Percentiles rank a stretch among this genome's conserved stretches.
Conservation (phyloP, 2,113 vertebrate species). For the Chloropsis hardwickii region DNA sequence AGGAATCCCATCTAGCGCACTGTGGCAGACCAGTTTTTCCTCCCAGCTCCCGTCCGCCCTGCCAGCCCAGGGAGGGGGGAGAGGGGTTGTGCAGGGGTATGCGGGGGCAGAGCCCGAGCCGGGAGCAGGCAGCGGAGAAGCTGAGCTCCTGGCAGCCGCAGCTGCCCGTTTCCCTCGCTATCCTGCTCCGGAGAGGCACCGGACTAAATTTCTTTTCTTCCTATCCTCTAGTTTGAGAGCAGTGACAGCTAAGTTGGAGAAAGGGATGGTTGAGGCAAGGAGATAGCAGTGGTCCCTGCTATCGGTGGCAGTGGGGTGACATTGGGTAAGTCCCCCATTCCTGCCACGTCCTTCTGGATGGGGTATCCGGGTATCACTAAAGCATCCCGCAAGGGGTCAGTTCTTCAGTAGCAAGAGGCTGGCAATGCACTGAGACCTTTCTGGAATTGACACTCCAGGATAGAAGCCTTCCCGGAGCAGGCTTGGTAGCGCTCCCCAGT, state of each 20-base stretch:
- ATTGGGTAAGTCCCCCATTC: neutral
- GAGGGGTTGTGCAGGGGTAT: neutral
- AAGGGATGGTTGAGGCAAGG: neutral
- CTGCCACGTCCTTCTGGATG: neutral
- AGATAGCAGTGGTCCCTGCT: neutral
- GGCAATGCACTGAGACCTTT: neutral
- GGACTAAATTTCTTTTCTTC: neutral
- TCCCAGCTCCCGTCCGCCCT: neutral
- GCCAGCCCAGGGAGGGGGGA: neutral
- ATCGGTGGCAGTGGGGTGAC: neutral
- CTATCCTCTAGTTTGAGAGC: neutral
- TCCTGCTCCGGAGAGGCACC: neutral
- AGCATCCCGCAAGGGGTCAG: neutral
- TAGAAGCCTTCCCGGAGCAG: neutral
- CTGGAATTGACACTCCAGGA: neutral
- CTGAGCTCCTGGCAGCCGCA: neutral
- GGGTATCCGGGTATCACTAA: neutral
- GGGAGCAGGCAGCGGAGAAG: neutral
- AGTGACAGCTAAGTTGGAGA: neutral
- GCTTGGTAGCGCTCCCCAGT: accelerated
- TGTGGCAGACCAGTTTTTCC: neutral
- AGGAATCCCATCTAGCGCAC: neutral
- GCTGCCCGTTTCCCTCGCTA: neutral
- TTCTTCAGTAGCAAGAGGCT: neutral
- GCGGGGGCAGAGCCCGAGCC: neutral